Percentiles rank a stretch among this genome's conserved stretches.
These are phyloP conservation scores for Leptothorax acervorum DNA, from an alignment of 2,888 invertebrate species.

Conservation along the genomic window DNA sequence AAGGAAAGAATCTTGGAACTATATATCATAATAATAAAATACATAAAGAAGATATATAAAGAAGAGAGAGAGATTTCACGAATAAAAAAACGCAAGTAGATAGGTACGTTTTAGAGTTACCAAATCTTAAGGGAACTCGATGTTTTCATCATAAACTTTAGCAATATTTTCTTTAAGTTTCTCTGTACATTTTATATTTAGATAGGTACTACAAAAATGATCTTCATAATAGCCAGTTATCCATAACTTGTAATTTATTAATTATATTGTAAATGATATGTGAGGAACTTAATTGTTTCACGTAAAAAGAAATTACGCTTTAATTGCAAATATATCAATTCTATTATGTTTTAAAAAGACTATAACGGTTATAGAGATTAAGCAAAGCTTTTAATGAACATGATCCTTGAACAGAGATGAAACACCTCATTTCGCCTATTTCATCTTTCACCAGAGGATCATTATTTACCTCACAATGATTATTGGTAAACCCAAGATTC, in stretches of 20 bases:
- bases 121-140: neutral
- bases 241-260: neutral
- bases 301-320: neutral
- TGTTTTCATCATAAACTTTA: neutral
- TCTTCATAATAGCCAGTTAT: neutral
- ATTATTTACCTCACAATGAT: neutral
- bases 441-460: neutral
- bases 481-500: neutral
- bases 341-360: neutral
- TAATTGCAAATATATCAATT: neutral
- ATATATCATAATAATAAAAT: neutral
- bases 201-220: neutral
- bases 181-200: neutral
- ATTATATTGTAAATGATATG: neutral
- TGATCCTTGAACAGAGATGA: neutral
- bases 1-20: neutral
- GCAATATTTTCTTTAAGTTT: neutral
- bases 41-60: neutral
- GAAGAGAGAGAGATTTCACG: neutral
- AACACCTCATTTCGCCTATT: neutral
- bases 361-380: neutral
- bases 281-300: neutral
- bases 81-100: neutral
- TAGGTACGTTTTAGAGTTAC: neutral
- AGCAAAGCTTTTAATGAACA: neutral